A percentile compares a stretch with the other conserved stretches of the same genome.
These are phyloP conservation scores for Conus betulinus DNA, from an alignment of 1,140 invertebrate genomes.

Conservation along the genomic window DNA sequence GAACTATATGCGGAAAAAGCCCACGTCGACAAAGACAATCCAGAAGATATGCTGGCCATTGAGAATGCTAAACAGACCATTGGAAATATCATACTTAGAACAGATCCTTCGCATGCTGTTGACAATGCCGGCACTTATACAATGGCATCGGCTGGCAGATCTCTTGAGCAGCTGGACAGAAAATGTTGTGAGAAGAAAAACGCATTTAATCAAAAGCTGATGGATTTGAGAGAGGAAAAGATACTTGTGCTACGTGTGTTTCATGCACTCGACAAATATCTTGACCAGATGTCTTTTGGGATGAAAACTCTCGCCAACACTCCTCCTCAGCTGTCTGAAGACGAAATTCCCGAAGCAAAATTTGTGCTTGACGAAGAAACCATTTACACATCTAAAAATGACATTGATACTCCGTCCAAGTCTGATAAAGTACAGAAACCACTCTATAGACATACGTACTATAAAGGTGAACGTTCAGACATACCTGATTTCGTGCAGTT, in stretches of 20 bases:
- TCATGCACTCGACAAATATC: background rate
- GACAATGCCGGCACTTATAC: background rate
- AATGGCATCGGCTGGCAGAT: background rate
- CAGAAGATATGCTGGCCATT: background rate
- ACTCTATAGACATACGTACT: background rate
- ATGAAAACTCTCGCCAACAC: background rate
- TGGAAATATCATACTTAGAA: background rate
- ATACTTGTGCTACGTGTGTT: background rate
- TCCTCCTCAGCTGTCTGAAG: background rate
- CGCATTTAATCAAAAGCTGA: constrained; percentile 12
- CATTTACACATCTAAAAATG: background rate
- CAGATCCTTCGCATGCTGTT: background rate
- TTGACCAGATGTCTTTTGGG: background rate
- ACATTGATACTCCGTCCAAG: background rate
- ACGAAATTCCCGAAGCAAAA: background rate
- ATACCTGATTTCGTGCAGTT: background rate
- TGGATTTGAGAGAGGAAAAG: background rate
- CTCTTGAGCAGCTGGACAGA: background rate
- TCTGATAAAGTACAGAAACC: background rate
- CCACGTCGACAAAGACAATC: background rate
- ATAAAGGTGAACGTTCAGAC: background rate
- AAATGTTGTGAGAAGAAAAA: background rate
- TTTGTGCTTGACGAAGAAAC: background rate
- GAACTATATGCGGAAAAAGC: constrained; percentile 10
- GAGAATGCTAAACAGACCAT: background rate